Conservation (phyloP, 2,888 invertebrate genomes). For the Acanthosepion lycidas region DNA sequence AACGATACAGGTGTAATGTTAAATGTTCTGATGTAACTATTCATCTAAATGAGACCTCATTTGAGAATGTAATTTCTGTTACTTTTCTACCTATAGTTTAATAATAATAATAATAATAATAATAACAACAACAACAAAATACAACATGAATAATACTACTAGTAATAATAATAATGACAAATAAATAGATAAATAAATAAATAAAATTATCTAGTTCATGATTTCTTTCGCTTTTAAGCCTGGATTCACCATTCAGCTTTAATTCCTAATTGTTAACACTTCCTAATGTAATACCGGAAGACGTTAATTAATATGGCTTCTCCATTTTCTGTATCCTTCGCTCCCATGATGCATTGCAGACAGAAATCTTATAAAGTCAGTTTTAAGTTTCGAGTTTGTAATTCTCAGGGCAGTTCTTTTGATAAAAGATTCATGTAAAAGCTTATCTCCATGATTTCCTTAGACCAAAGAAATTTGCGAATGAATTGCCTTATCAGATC, state of each 20-base stretch:
- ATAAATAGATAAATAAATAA: no score
- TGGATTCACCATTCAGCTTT: neutral
- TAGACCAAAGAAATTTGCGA: neutral
- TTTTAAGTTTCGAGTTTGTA: neutral
- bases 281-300: neutral
- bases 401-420: neutral
- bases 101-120: no score
- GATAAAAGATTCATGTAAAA: neutral
- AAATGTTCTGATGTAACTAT: no score
- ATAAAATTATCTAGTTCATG: no score
- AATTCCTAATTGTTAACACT: neutral
- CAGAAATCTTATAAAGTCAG: neutral
- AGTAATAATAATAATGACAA: no score
- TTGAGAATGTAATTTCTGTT: no score
- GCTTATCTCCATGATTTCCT: constrained; percentile 9
- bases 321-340: neutral
- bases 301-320: neutral
- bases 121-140: no score
- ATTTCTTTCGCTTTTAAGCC: no score
- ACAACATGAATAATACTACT: no score
- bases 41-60: no score
- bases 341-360: neutral
- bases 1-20: no score
- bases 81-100: no score
- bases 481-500: neutral